Evolutionary conservation across 2,888 invertebrate species (phyloP), one percentile per base, ranked within the genome.

Genomic region (Pristionchus arcanus): DNA sequence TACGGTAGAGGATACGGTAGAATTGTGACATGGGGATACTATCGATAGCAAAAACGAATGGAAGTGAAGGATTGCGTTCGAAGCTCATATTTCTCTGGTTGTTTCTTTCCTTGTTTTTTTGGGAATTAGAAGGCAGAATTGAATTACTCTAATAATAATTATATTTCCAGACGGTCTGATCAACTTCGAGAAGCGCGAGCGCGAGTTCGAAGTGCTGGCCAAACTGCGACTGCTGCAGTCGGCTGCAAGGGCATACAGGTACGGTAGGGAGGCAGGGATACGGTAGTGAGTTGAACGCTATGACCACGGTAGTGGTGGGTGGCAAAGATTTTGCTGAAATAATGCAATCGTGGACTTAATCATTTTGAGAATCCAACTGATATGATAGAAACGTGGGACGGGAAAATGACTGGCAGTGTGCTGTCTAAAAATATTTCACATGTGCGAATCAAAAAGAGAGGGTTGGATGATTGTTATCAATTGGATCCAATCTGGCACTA

Each of bases 171-270:
- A 95, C 31, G 97, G 97, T 84, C 96, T 99, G 85, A 98, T 99
- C 87, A 99, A 99, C 96, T 99, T 99, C 95, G 99, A 99, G 95
- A 99, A 99, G 96, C 97, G 98, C 90, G 96, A 98, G 91, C 98
- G 98, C 96, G 99, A 99, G 96, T 99, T 99, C 96, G 99, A 99
- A 96, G 98, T 99, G 42, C 96, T 99, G 91, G 99, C 99, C 16
- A 98, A 96, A 95, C 98, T 99, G 90, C 97, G 98, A 95, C 96
- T 99, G 90, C 96, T 98, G n/a, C 99, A 99, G 96, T 97, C 97
- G 7, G 98, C 99, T 25, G 98, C 99, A 5, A 98, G 98, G 95
- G 98, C 98, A 4, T 77, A 77, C 77, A 37, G 77, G 77, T 99
- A 99, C 5, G n/a, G 42, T 49, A 49, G 42, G 13, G 3, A 49